phyloP scores from a whole-genome alignment of 2,888 invertebrate genomes.

The Pherbina coryleti region DNA sequence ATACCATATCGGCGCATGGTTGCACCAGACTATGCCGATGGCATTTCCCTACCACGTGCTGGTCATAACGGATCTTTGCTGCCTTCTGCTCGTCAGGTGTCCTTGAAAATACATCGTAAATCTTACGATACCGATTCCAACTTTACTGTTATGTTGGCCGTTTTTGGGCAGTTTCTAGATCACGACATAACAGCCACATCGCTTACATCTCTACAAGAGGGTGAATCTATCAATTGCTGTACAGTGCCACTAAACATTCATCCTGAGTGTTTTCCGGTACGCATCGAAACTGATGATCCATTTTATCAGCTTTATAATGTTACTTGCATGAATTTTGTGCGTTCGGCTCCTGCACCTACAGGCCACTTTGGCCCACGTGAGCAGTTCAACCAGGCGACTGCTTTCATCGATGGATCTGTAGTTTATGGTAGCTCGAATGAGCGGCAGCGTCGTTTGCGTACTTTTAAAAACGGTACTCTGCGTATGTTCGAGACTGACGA shows the following conservation, averaged over 20 bases:
- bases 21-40: constrained; percentile 82
- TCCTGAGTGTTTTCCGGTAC: constrained; percentile 86
- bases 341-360: constrained; percentile 83
- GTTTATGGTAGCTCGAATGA: constrained; percentile 80
- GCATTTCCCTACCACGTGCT: constrained; percentile 76
- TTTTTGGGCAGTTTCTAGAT: constrained; percentile 90
- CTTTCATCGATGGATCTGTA: constrained; percentile 87
- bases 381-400: constrained; percentile 86
- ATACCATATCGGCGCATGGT: constrained; percentile 80
- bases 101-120: constrained; percentile 80
- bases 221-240: constrained; percentile 81
- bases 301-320: constrained; percentile 77
- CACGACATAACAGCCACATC: constrained; percentile 91
- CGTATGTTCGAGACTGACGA: constrained; percentile 76
- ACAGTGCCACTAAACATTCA: constrained; percentile 69
- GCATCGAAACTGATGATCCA: constrained; percentile 77
- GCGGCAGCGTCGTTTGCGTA: constrained; percentile 71
- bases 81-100: constrained; percentile 83
- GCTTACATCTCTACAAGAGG: constrained; percentile 78
- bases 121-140: constrained; percentile 80
- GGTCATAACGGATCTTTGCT: constrained; percentile 69
- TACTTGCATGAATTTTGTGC: constrained; percentile 87
- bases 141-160: constrained; percentile 87
- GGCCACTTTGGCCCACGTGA: constrained; percentile 85
- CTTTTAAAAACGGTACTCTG: constrained; percentile 73